These are phyloP conservation scores for Stomatorhinus walkeri DNA, from an alignment of 2,797 vertebrate species.

Conservation along the genomic window DNA sequence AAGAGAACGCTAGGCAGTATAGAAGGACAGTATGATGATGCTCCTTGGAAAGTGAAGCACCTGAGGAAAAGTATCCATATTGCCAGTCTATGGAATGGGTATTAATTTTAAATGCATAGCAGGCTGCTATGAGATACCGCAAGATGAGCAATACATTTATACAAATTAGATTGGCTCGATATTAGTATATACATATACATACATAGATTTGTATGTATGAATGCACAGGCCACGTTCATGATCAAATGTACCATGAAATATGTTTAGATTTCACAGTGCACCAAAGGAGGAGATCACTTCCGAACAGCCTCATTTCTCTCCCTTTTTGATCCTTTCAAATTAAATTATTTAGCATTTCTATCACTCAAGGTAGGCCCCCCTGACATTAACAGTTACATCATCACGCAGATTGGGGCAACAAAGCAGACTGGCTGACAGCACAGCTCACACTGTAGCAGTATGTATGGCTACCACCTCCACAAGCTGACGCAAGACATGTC, in stretches of 20 bases:
- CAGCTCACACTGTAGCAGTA: neutral
- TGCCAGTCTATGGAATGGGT: slow-evolving; percentile 33
- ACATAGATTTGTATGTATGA: neutral
- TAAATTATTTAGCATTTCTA: neutral
- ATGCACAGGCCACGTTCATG: neutral
- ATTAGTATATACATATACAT: neutral
- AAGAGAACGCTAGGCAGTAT: slow-evolving; percentile 63
- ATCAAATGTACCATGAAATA: neutral
- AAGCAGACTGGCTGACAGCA: slow-evolving; percentile 1
- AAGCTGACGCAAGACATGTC: neutral
- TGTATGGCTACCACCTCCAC: neutral
- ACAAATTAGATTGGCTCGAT: neutral
- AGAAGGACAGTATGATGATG: slow-evolving; percentile 43
- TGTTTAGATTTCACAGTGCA: neutral
- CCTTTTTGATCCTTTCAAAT: neutral
- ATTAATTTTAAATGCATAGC: slow-evolving; percentile 51
- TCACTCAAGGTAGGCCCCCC: neutral
- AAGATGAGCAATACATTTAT: slow-evolving; percentile 2
- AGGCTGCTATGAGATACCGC: neutral
- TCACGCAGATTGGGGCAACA: neutral
- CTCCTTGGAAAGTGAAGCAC: slow-evolving; percentile 59
- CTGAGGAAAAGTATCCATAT: slow-evolving; percentile 52
- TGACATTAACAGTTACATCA: slow-evolving; percentile 1
- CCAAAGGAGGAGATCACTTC: neutral
- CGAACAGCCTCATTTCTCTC: neutral